Base-by-base conservation (phyloP, 2,888 invertebrate genomes). In the Trissoscelio sp. region DNA sequence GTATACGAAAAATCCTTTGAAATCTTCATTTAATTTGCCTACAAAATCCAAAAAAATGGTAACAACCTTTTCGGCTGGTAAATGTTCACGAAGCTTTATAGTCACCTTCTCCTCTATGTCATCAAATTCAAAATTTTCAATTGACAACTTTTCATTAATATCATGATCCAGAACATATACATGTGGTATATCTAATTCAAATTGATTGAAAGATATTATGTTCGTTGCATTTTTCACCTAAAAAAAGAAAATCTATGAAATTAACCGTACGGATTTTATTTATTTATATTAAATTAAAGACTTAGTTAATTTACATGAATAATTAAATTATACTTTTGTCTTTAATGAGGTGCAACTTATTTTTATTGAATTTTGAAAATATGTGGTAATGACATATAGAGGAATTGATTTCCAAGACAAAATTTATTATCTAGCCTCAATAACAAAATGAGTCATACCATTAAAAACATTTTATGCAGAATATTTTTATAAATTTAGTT, bases 11-110 rank as follows among this genome's bases (percentile, higher is more conserved):
- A 98, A 95, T 9, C 98, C 98, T 91, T 96, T 97, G 96, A 98
- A 96, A 91, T 97, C 97, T 88, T 98, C 97, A 90, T 97, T 97
- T 66, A 98, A 94, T 89, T 95, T 95, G 3, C 98, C 98, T 11
- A 94, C 94, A 89, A 97, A 98, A 79, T 94, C 93, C 86, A 98
- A 93, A 73, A 92, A 91, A 64, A 98, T 91, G 22, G 79, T 78
- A 6, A 89, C 88, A 24, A 92, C 93, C 66, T 93, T 93, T 0
- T 93, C 92, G 18, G 95, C 94, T 0, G 93, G 91, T 37, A 97
- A 89, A 12, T 92, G 88, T 70, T 94, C 92, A 5, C 93, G 92
- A 88, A 97, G 96, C 28, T 92, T 88, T 81, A 97, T 92, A 1
- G 93, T 94, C 1, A 94, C 94, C 0, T 95, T 96, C 92, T 97